These are phyloP conservation scores for Danaus melanippus DNA, from an alignment of 1,140 invertebrate species.

Conservation along the genomic window DNA sequence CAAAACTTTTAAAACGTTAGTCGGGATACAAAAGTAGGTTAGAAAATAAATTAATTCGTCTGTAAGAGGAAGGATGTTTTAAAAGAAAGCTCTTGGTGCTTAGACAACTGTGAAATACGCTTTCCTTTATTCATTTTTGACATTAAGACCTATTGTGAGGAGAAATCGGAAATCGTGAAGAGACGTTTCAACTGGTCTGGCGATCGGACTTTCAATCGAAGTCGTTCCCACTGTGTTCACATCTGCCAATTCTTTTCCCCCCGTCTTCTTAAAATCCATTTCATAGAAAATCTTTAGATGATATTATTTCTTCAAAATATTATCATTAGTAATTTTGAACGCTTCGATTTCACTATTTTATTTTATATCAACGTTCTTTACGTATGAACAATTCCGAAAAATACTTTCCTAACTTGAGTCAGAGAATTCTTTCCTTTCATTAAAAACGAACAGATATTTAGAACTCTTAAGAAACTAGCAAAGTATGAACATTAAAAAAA, in stretches of 20 bases:
- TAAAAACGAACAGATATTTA: no score
- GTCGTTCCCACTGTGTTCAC: slow-evolving; percentile 12
- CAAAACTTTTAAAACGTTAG: background rate
- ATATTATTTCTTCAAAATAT: no score
- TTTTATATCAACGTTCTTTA: no score
- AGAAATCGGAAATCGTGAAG: slow-evolving; percentile 37
- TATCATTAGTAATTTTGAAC: no score
- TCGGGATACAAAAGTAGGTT: background rate
- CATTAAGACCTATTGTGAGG: slow-evolving; percentile 13
- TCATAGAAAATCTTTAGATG: no score
- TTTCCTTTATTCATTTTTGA: slow-evolving; percentile 10
- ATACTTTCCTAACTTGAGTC: no score
- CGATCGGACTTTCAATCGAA: slow-evolving; percentile 14
- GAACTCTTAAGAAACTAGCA: no score
- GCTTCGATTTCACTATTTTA: no score
- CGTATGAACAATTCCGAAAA: no score
- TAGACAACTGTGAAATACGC: slow-evolving; percentile 4
- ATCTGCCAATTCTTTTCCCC: slow-evolving; percentile 6
- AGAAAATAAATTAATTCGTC: background rate
- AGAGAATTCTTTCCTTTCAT: no score
- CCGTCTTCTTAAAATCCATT: no score
- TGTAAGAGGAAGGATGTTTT: background rate
- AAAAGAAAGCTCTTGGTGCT: background rate
- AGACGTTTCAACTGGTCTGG: slow-evolving; percentile 24
- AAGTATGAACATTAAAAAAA: no score